Conservation (phyloP, 2,797 vertebrate species). For the Muscicapa striata region DNA sequence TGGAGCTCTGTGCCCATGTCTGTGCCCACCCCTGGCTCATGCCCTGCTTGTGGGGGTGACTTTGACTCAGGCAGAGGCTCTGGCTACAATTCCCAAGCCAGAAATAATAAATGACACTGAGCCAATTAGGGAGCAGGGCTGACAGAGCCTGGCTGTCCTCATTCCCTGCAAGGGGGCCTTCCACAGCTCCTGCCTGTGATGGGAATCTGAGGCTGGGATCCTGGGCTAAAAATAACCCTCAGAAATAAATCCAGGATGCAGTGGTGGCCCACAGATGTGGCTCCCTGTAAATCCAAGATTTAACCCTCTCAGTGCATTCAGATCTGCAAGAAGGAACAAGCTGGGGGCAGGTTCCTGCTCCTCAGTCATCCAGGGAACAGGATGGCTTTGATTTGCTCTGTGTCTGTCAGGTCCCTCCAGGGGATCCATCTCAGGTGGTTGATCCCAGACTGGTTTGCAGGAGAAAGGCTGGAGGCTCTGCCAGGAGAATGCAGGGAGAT, state of each 20-base stretch:
- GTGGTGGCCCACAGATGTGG: background rate
- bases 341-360: background rate
- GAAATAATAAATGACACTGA: background rate
- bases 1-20: background rate
- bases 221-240: constrained; percentile 3
- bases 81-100: background rate
- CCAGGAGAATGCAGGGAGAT: background rate
- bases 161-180: background rate
- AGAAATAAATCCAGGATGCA: background rate
- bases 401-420: background rate
- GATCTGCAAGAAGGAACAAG: background rate
- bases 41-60: background rate
- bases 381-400: background rate
- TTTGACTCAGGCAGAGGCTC: background rate
- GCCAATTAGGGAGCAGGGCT: background rate
- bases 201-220: background rate
- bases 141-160: background rate
- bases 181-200: background rate
- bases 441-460: background rate
- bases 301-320: background rate
- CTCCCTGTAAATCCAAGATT: background rate
- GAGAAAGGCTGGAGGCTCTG: background rate
- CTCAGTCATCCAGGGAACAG: background rate
- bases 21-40: background rate
- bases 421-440: background rate